Conservation (phyloP, 2,888 invertebrate genomes). For the Thymelicus acteon region DNA sequence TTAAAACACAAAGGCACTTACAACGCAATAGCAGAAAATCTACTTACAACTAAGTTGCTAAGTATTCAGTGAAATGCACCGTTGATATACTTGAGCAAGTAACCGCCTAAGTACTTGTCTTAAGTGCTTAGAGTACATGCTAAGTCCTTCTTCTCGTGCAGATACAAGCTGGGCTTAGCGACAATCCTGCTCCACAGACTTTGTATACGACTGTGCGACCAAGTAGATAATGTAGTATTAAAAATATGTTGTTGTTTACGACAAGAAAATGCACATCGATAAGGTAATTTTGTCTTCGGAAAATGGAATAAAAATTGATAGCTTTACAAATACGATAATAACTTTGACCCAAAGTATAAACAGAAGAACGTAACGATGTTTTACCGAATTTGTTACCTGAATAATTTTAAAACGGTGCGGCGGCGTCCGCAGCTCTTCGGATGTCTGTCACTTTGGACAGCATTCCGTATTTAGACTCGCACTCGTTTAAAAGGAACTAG, state of each 20-base stretch:
- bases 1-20: not conserved
- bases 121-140: constrained; percentile 26
- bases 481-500: too few relatives aligned
- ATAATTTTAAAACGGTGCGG: too few relatives aligned
- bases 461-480: too few relatives aligned
- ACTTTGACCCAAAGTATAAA: too few relatives aligned
- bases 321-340: too few relatives aligned
- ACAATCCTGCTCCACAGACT: constrained; percentile 12
- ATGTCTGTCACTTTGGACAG: too few relatives aligned
- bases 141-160: constrained; percentile 17
- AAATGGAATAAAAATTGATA: too few relatives aligned
- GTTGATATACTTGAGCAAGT: constrained; percentile 25
- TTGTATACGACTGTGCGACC: constrained; percentile 8
- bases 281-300: too few relatives aligned
- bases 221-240: not conserved
- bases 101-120: constrained; percentile 28
- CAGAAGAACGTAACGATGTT: too few relatives aligned
- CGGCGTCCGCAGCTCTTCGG: too few relatives aligned
- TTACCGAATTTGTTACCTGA: too few relatives aligned
- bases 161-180: constrained; percentile 19
- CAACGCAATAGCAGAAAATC: constrained; percentile 3
- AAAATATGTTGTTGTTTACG: not conserved
- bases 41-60: constrained; percentile 1
- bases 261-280: too few relatives aligned
- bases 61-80: constrained; percentile 12